Percentiles rank a stretch among this genome's conserved stretches.
Evolutionary conservation across 30 jellyfish, hydroid and myxozoan genomes (phyloP).

Genomic region (Turritopsis dohrnii): DNA sequence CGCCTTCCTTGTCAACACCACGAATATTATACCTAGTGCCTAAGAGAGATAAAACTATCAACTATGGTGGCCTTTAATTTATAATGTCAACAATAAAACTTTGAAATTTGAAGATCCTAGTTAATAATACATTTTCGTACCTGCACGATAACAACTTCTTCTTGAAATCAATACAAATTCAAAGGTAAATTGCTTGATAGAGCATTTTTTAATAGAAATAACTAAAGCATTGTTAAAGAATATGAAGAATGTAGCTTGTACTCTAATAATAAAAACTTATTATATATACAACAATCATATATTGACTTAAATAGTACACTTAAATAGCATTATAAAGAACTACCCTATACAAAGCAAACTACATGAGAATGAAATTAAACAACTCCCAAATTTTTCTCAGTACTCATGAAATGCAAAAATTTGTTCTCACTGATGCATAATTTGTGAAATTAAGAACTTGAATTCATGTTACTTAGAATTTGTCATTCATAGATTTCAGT

Average conservation of each 20-base stretch:
- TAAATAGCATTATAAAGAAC: too few relatives aligned
- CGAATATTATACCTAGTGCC: slow-evolving; percentile 96
- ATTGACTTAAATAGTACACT: background rate
- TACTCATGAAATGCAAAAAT: background rate
- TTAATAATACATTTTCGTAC: slow-evolving; percentile 27
- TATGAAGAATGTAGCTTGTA: background rate
- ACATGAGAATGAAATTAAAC: too few relatives aligned
- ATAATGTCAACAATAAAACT: too few relatives aligned
- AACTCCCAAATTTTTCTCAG: too few relatives aligned
- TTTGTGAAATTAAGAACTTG: too few relatives aligned
- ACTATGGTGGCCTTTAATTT: too few relatives aligned
- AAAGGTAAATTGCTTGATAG: slow-evolving; percentile 64
- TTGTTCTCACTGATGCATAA: too few relatives aligned
- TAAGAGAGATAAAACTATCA: slow-evolving; percentile 17
- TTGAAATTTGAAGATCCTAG: too few relatives aligned
- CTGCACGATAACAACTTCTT: slow-evolving; percentile 94
- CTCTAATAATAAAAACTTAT: background rate
- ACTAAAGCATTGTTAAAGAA: slow-evolving; percentile 46
- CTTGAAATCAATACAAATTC: slow-evolving; percentile 87
- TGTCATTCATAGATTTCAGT: too few relatives aligned
- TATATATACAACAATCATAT: background rate
- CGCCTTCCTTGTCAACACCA: slow-evolving; percentile 92
- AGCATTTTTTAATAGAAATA: slow-evolving; percentile 65
- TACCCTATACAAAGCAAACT: too few relatives aligned
- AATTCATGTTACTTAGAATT: too few relatives aligned